Evolutionary conservation across 2,797 vertebrate species (phyloP).

Genomic region (Hoplostethus mediterraneus): DNA sequence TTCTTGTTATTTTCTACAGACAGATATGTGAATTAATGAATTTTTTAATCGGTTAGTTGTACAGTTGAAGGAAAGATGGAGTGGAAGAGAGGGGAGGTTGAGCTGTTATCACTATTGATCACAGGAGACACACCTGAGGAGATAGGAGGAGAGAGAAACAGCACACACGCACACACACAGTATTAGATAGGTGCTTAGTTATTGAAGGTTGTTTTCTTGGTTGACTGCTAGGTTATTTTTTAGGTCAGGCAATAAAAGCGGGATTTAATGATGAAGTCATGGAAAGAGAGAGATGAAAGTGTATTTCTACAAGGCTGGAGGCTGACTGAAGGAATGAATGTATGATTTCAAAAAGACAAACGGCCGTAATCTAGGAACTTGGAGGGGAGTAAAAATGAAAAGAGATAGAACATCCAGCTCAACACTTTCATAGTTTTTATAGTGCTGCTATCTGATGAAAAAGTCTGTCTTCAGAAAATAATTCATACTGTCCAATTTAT

Average conservation of each 20-base stretch:
- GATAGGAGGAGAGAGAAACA: background rate
- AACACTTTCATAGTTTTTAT: background rate
- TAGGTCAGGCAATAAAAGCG: conserved; percentile 31
- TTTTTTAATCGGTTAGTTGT: conserved; percentile 42
- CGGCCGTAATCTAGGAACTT: conserved; percentile 27
- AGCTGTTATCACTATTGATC: conserved; percentile 39
- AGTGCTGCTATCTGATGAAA: conserved; percentile 5
- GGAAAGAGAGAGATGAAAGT: conserved; percentile 31
- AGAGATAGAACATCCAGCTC: conserved; percentile 2
- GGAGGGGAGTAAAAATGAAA: conserved; percentile 14
- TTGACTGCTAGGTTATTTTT: conserved; percentile 39
- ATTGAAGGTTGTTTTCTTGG: conserved; percentile 34
- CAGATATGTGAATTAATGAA: conserved; percentile 34
- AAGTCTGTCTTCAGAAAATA: conserved; percentile 13
- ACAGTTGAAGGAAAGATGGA: conserved; percentile 46
- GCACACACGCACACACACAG: background rate
- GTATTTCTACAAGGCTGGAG: conserved; percentile 33
- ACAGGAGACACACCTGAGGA: conserved; percentile 18
- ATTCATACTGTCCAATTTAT: too few species aligned
- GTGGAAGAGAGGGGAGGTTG: conserved; percentile 21
- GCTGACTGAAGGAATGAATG: conserved; percentile 36
- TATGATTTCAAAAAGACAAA: conserved; percentile 41
- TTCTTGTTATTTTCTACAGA: conserved; percentile 13
- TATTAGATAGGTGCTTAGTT: conserved; percentile 16
- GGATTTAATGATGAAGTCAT: conserved; percentile 50